Evolutionary conservation across 2,797 vertebrate genomes (phyloP).

Genomic region (Crax fasciolata): DNA sequence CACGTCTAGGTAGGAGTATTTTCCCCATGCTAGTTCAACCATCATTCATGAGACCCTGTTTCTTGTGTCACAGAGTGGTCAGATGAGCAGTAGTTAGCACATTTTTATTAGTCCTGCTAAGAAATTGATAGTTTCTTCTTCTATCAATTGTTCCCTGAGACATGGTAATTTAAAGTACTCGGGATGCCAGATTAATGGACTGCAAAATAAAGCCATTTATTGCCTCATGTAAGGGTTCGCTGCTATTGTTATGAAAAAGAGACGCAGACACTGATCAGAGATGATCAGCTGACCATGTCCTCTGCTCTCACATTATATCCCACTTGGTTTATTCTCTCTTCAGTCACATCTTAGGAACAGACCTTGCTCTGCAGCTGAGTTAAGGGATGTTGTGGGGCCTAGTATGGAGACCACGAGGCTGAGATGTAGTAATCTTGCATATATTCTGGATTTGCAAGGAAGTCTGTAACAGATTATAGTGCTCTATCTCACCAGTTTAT

Average conservation of each 20-base stretch:
- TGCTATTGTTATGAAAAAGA: background rate
- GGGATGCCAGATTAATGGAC: background rate
- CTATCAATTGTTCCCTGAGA: background rate
- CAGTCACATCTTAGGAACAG: background rate
- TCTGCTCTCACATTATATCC: background rate
- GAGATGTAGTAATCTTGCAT: background rate
- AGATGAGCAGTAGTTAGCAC: background rate
- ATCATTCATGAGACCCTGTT: background rate
- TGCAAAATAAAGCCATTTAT: background rate
- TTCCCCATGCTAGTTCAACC: background rate
- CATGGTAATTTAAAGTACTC: background rate
- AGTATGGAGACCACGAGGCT: background rate
- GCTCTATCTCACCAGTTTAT: background rate
- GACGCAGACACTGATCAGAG: background rate
- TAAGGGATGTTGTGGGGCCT: background rate
- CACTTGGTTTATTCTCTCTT: background rate
- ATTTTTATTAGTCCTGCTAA: background rate
- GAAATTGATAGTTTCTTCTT: background rate
- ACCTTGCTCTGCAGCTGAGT: background rate
- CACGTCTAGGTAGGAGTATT: background rate
- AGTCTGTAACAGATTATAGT: background rate
- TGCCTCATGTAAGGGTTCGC: background rate
- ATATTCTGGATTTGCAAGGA: background rate
- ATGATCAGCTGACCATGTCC: rapidly evolving
- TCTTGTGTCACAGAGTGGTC: background rate